Base-by-base conservation (phyloP, 2,113 vertebrate species). In the Terrapene triunguis region DNA sequence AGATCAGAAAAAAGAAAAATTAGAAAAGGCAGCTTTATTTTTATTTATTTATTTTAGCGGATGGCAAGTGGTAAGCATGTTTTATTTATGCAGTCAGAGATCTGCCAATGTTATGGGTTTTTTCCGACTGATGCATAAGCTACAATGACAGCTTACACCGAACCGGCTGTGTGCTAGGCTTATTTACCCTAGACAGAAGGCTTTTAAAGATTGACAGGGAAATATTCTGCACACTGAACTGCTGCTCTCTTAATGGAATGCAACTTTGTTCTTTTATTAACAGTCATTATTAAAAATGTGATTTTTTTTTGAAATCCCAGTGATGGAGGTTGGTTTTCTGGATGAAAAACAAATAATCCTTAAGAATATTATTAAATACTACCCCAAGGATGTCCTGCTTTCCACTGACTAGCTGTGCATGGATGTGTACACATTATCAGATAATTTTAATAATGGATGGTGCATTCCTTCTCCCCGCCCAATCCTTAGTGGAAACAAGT, bases 71-170 rank as follows among this genome's bases (percentile, higher is more conserved):
- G 93, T 93, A 78, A 96, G 91, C 91, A 97, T 97, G 92, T 97
- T 97, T 97, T 97, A 98, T 97, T 97, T 97, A 97, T 97, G 96
- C 86, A 86, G 82, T 93, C 93, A 29, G 89, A 93, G 96, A 95
- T 89, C 72, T 1, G 3, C 94, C 91, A 94, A 78, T 32, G 3
- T 88, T 88, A 2, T 72, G 92, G 72, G 48, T n/a, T 44, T 35
- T 25, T 47, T 38, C 95, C 95, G 95, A 96, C 96, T 96, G 95
- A 96, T 93, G 94, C 96, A 85, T 87, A 82, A 96, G 94, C 94
- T 96, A 87, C 90, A 89, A 6, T 91, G 96, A 97, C 96, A 97
- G 93, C 82, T 95, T 94, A 89, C 90, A 93, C 90, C 0, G 1
- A 92, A 48, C 83, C 0, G 93, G 57, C 84, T 95, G 91, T 69